Evolutionary conservation across 2,888 invertebrate genomes (phyloP).

Genomic region (Teinopalpus imperialis): DNA sequence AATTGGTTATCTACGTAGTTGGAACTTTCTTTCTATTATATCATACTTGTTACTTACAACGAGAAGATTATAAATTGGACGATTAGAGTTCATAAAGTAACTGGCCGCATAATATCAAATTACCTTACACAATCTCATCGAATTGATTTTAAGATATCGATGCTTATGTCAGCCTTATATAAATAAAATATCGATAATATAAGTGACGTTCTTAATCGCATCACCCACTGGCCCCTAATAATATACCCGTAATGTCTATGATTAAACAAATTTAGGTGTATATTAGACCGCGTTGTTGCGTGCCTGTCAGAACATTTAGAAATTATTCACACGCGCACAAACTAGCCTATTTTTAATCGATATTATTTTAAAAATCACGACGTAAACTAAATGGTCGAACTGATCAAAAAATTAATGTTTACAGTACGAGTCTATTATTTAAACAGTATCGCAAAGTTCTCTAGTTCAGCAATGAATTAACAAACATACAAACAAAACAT

Average conservation of each 20-base stretch:
- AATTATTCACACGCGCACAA: conserved; percentile 49
- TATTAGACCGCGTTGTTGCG: conserved; percentile 56
- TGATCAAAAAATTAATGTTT: conserved; percentile 9
- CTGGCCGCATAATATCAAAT: conserved; percentile 7
- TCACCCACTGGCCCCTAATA: conserved; percentile 48
- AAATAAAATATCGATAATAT: conserved; percentile 27
- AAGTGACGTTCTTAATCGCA: conserved; percentile 36
- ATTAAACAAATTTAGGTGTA: conserved; percentile 59
- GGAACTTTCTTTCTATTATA: not conserved
- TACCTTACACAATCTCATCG: conserved; percentile 11
- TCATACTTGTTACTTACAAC: too few relatives aligned
- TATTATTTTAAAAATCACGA: conserved; percentile 41
- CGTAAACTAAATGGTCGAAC: conserved; percentile 8
- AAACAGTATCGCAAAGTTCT: conserved; percentile 2
- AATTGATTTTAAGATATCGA: conserved; percentile 16
- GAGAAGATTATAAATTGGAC: conserved; percentile 4
- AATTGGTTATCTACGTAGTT: too few relatives aligned
- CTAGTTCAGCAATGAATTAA: conserved; percentile 1
- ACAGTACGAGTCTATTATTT: not conserved
- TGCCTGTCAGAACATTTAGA: conserved; percentile 43
- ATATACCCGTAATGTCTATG: conserved; percentile 59
- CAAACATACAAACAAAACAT: conserved; percentile 14
- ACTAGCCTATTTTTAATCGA: conserved; percentile 35
- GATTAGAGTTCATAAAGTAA: conserved; percentile 1
- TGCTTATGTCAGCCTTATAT: conserved; percentile 20